Evolutionary conservation across 2,797 vertebrate genomes (phyloP), one percentile per base, ranked within the genome.

Genomic region (Notolabrus celidotus): DNA sequence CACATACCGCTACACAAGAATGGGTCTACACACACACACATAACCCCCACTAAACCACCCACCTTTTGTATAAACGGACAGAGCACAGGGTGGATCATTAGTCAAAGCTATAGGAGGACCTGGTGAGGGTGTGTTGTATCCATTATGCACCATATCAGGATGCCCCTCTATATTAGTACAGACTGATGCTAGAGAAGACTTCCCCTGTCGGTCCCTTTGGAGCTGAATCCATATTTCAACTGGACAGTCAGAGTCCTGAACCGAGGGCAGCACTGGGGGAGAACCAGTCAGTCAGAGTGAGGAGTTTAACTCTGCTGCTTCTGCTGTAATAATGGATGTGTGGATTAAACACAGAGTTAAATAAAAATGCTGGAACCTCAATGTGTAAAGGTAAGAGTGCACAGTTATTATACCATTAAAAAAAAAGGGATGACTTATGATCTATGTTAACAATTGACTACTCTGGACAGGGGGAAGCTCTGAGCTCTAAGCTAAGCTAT

Each of bases 201-300:
- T 66, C 47, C 57, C 29, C 23, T 59, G 62, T 69, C 29, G 69
- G 49, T 67, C 47, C 52, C 38, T 72, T 27, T 49, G 73, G 34
- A 79, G 63, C 38, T 39, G 19, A 11, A 47, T 43, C 55, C 58
- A 82, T 82, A 55, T 70, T 85, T 81, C 64, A 82, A 22, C 19
- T 49, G 41, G 72, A 41, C 53, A 78, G 71, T 67, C 56, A 79
- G 45, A 60, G 60, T 25, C 25, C 10, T 22, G 31, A 67, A 67
- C 51, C 60, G 53, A 58, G 53, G 62, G 34, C 38, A 45, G 10
- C 17, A 22, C 38, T 58, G 36, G 5, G 66, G 61, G 56, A 50
- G 6, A 66, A 22, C 52, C 72, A 61, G 51, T 67, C 70, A 41
- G 34, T 57, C 49, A 46, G 49, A 53, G 17, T 22, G 4, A 33